A percentile compares a stretch with the other conserved stretches of the same genome.
phyloP scores from a whole-genome alignment of 2,797 vertebrate species.

The Phalanger gymnotis region DNA sequence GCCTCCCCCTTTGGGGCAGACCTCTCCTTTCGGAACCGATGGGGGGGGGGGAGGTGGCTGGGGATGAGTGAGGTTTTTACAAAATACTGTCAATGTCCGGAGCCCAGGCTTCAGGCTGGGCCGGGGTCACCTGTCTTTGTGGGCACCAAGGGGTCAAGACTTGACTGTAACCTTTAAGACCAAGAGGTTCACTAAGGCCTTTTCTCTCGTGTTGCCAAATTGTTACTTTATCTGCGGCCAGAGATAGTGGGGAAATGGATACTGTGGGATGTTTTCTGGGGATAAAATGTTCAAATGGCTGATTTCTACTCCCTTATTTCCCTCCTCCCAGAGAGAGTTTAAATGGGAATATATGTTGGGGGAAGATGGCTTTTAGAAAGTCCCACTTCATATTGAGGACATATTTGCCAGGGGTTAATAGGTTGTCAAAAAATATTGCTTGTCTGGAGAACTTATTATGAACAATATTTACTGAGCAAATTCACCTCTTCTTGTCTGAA shows the following conservation, averaged over 20 bases:
- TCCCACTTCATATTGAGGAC: conserved; percentile 75
- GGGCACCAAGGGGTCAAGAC: conserved; percentile 51
- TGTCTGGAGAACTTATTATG: conserved; percentile 75
- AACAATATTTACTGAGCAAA: conserved; percentile 83
- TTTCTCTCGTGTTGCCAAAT: conserved; percentile 72
- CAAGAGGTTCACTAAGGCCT: not conserved
- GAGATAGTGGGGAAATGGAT: conserved; percentile 73
- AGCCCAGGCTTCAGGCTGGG: not conserved
- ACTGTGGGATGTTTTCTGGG: conserved; percentile 71
- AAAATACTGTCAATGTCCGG: accelerated
- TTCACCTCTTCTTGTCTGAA: conserved; percentile 78
- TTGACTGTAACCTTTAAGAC: not conserved
- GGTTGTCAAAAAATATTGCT: conserved; percentile 75
- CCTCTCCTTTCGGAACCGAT: not conserved
- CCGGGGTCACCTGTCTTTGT: conserved; percentile 59
- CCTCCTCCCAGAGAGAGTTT: too few species aligned
- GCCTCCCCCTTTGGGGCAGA: not conserved
- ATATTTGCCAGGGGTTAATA: conserved; percentile 73
- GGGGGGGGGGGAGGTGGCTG: too few species aligned
- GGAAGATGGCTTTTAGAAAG: conserved; percentile 70
- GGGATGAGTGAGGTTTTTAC: not conserved
- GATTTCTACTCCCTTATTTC: conserved; percentile 58
- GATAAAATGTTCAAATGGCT: conserved; percentile 78
- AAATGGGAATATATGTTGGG: not conserved
- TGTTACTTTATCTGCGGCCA: conserved; percentile 70